phyloP scores from a whole-genome alignment of 2,113 vertebrate species.

The Chlorocebus sabaeus region DNA sequence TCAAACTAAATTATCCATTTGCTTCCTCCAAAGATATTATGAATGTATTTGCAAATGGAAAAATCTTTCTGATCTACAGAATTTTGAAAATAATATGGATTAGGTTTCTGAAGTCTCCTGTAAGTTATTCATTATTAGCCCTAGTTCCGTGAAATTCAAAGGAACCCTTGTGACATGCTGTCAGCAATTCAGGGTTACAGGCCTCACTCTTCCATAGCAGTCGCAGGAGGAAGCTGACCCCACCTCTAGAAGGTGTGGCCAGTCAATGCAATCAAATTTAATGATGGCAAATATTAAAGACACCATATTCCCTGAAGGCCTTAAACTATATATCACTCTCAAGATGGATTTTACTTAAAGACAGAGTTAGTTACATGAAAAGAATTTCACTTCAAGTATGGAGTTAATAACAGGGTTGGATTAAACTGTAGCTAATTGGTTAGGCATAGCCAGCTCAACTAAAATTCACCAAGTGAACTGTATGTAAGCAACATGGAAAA shows the following conservation, averaged over 20 bases:
- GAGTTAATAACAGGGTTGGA: neutral
- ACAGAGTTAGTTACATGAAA: neutral
- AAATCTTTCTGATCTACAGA: too few species aligned
- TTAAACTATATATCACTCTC: neutral
- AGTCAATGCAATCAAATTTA: neutral
- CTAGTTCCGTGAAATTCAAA: neutral
- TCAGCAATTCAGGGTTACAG: accelerated
- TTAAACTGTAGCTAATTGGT: neutral
- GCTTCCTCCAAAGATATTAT: neutral
- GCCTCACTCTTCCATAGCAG: too few species aligned
- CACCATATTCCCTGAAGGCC: too few species aligned
- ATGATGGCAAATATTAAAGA: neutral
- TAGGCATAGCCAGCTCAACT: neutral
- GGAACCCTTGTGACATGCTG: accelerated
- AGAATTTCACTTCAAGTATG: neutral
- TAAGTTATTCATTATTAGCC: neutral
- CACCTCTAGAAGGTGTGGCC: neutral
- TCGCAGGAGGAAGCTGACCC: neutral
- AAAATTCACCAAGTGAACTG: neutral
- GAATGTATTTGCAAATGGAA: neutral
- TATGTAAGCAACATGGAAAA: neutral
- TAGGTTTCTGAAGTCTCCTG: neutral
- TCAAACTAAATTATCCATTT: neutral
- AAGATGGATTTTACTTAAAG: neutral
- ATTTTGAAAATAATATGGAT: neutral